Evolutionary conservation across 92 coral and sea anemone genomes (phyloP).

Genomic region (Palythoa heliodiscus): DNA sequence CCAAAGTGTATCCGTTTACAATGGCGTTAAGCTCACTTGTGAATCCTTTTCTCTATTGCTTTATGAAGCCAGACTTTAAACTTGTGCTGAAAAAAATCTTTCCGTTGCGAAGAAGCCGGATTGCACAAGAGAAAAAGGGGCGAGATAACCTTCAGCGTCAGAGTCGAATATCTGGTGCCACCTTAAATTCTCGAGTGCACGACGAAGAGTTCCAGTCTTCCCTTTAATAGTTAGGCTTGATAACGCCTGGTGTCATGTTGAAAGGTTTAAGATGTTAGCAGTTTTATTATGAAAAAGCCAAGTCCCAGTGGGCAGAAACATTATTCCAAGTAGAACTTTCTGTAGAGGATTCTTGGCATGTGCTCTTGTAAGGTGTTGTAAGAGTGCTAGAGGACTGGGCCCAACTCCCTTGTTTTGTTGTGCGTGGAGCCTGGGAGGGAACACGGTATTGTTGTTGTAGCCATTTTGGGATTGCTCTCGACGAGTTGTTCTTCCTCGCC

Average conservation of each 20-base stretch:
- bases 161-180: constrained; percentile 18
- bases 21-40: constrained; percentile 55
- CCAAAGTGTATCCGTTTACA: constrained; percentile 46
- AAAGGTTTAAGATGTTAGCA: too few species aligned
- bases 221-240: not conserved
- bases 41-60: constrained; percentile 55
- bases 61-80: constrained; percentile 54
- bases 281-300: too few species aligned
- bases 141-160: not conserved
- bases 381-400: too few species aligned
- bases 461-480: too few species aligned
- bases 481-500: too few species aligned
- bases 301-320: too few species aligned
- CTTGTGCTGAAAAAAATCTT: constrained; percentile 33
- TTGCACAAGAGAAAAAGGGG: not conserved
- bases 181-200: not conserved
- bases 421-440: too few species aligned
- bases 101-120: not conserved
- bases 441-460: too few species aligned
- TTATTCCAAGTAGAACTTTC: too few species aligned
- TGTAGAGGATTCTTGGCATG: too few species aligned
- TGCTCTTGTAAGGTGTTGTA: too few species aligned
- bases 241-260: not conserved
- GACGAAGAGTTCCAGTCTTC: not conserved
- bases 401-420: too few species aligned